Conservation (phyloP, 1,140 invertebrate genomes). For the Nymphalis io region DNA sequence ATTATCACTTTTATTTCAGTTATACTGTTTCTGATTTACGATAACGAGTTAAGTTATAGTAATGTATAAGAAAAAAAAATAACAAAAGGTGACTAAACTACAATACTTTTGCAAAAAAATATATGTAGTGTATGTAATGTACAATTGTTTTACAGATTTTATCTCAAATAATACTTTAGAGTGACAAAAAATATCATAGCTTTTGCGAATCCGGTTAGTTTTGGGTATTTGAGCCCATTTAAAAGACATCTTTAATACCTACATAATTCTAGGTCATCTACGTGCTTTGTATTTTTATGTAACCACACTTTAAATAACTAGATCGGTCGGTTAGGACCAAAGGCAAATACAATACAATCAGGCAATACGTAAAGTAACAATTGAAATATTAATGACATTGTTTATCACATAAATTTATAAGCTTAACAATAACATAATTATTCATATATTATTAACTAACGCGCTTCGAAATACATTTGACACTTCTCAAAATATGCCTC, state of each 20-base stretch:
- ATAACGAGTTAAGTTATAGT: not conserved
- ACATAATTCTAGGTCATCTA: constrained; percentile 43
- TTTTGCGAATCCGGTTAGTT: constrained; percentile 43
- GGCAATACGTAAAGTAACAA: not conserved
- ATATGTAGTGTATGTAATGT: constrained; percentile 3
- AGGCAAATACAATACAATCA: constrained; percentile 11
- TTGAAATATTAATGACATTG: not conserved
- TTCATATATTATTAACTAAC: too few species aligned
- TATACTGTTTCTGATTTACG: not conserved
- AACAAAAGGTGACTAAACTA: constrained; percentile 12
- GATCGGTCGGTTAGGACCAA: constrained; percentile 34
- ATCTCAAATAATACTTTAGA: constrained; percentile 27
- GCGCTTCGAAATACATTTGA: too few species aligned
- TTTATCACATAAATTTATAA: too few species aligned
- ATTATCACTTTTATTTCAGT: not conserved
- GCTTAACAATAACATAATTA: too few species aligned
- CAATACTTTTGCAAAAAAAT: not conserved
- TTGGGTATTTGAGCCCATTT: constrained; percentile 41
- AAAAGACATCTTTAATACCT: constrained; percentile 42
- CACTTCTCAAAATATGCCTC: too few species aligned
- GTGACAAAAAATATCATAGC: constrained; percentile 28
- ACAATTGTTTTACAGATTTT: constrained; percentile 19
- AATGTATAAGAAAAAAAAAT: not conserved
- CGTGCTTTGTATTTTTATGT: constrained; percentile 40
- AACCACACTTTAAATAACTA: constrained; percentile 30